phyloP scores from a whole-genome alignment of 2,113 vertebrate species.

The Sphyrna mokarran region DNA sequence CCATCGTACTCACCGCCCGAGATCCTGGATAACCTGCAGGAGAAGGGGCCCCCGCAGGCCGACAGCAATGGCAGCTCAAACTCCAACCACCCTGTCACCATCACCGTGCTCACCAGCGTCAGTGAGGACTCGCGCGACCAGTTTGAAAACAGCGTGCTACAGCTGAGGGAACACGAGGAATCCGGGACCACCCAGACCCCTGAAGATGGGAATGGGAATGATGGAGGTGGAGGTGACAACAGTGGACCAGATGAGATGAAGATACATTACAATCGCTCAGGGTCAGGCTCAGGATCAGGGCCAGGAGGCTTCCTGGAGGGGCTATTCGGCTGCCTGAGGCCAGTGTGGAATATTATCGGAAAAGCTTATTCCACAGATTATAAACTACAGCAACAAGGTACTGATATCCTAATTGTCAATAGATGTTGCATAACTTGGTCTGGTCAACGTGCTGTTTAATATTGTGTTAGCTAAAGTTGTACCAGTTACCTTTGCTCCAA shows the following conservation, averaged over 20 bases:
- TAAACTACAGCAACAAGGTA: slow-evolving; percentile 96
- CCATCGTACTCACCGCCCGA: slow-evolving; percentile 56
- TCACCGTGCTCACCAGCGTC: slow-evolving; percentile 64
- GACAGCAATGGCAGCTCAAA: slow-evolving; percentile 52
- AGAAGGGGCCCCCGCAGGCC: slow-evolving; percentile 50
- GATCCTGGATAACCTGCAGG: slow-evolving; percentile 65
- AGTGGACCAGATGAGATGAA: slow-evolving; percentile 72
- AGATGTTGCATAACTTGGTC: neutral
- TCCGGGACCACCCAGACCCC: slow-evolving; percentile 52
- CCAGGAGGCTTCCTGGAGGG: slow-evolving; percentile 89
- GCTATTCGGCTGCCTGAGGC: slow-evolving; percentile 86
- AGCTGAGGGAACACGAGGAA: slow-evolving; percentile 86
- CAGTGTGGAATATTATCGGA: slow-evolving; percentile 97
- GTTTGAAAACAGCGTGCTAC: slow-evolving; percentile 93
- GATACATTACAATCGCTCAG: slow-evolving; percentile 80
- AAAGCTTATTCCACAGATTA: slow-evolving; percentile 97
- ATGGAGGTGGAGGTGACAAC: slow-evolving; percentile 48
- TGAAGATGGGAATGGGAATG: slow-evolving; percentile 53
- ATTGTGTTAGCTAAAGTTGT: neutral
- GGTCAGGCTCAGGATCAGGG: slow-evolving; percentile 57
- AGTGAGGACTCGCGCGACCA: slow-evolving; percentile 83
- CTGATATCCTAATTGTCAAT: neutral
- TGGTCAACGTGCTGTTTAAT: neutral
- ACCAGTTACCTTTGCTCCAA: neutral
- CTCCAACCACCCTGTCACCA: slow-evolving; percentile 60